Evolutionary conservation across 2,113 vertebrate genomes (phyloP).

Genomic region (Forbesichthys papilliferus): DNA sequence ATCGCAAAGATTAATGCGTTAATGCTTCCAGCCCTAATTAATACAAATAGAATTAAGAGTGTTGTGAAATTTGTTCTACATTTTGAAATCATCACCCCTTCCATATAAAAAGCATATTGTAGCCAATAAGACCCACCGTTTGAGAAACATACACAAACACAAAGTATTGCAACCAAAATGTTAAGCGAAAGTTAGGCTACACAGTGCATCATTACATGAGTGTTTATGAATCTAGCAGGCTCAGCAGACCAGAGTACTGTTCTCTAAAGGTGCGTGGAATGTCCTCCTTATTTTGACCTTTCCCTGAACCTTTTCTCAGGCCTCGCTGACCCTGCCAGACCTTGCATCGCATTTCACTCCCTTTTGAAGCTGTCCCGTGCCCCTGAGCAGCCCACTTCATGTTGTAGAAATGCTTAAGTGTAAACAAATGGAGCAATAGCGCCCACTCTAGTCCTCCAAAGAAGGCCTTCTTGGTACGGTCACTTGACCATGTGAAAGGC

Average conservation of each 20-base stretch:
- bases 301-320: constrained; percentile 53
- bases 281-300: constrained; percentile 46
- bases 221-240: constrained; percentile 16
- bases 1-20: no score
- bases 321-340: constrained; percentile 42
- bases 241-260: constrained; percentile 1
- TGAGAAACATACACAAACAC: no score
- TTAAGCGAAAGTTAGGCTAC: constrained; percentile 4
- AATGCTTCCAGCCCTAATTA: no score
- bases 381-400: constrained; percentile 2
- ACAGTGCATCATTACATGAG: constrained; percentile 24
- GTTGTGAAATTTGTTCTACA: no score
- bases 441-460: constrained; percentile 14
- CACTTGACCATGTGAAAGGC: constrained; percentile 31
- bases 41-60: no score
- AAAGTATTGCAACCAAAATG: no score
- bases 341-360: constrained; percentile 61
- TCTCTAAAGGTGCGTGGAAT: constrained; percentile 5
- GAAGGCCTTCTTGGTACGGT: constrained; percentile 23
- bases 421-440: no score
- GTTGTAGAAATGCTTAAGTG: not conserved
- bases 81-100: no score
- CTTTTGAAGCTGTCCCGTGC: constrained; percentile 65
- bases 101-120: no score
- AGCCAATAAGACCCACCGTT: no score